Conservation (phyloP, 1,140 invertebrate species). For the Heliconius himera region DNA sequence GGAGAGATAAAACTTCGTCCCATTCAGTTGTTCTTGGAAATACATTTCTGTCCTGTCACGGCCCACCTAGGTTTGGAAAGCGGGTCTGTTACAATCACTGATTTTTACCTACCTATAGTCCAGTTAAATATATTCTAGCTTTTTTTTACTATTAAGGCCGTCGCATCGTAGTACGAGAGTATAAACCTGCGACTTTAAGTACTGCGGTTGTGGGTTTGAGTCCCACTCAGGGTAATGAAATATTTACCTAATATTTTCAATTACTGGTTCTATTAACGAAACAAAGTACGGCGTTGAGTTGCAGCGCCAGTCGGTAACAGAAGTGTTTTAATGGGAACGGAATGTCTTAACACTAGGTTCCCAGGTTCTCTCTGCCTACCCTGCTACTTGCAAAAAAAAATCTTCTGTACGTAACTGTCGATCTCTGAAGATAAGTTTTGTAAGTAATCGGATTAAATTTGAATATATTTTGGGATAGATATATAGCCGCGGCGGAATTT, state of each 20-base stretch:
- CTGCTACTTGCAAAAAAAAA: background rate
- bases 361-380: too few relatives aligned
- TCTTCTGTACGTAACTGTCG: background rate
- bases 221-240: too few relatives aligned
- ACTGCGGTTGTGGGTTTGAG: too few relatives aligned
- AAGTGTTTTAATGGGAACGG: too few relatives aligned
- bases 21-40: slow-evolving; percentile 19
- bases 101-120: background rate
- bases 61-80: background rate
- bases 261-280: too few relatives aligned
- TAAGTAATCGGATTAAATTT: slow-evolving; percentile 19
- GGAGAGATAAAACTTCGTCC: slow-evolving; percentile 13
- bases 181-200: too few relatives aligned
- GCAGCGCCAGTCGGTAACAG: too few relatives aligned
- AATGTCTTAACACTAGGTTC: too few relatives aligned
- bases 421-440: background rate
- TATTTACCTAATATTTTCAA: too few relatives aligned
- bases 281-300: too few relatives aligned
- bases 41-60: slow-evolving; percentile 8
- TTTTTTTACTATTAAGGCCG: background rate
- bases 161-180: too few relatives aligned
- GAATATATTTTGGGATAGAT: too few relatives aligned
- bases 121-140: background rate
- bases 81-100: background rate
- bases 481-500: background rate